Evolutionary conservation across 1,140 invertebrate genomes (phyloP).

Genomic region (Andricus grossulariae): DNA sequence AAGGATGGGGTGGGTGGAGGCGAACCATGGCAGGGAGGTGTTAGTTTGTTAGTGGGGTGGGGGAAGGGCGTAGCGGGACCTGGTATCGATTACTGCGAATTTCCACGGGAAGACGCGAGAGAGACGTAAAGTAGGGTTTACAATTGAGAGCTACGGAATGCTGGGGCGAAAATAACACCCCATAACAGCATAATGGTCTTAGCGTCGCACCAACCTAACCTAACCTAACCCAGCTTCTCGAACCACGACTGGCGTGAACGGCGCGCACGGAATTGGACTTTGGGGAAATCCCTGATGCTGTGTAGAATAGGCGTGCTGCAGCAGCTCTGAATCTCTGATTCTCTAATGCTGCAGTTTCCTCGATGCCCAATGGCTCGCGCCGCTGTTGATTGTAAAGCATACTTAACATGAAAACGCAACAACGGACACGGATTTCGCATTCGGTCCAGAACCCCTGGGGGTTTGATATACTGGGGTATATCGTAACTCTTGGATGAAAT

Average conservation of each 20-base stretch:
- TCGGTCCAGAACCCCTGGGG: neutral
- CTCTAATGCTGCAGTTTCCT: slow-evolving; percentile 7
- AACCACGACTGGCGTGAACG: slow-evolving; percentile 16
- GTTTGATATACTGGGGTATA: neutral
- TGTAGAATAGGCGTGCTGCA: slow-evolving; percentile 19
- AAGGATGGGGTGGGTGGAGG: neutral
- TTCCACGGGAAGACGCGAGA: slow-evolving; percentile 13
- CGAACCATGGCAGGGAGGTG: neutral
- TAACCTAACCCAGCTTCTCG: neutral
- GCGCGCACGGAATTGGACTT: slow-evolving; percentile 10
- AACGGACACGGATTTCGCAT: slow-evolving; percentile 27
- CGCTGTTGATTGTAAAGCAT: slow-evolving; percentile 21
- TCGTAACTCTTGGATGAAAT: too few species aligned
- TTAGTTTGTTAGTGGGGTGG: neutral
- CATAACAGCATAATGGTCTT: slow-evolving; percentile 28
- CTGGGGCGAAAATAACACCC: slow-evolving; percentile 27
- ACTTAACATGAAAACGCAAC: slow-evolving; percentile 26
- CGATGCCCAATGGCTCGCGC: neutral
- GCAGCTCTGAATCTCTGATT: neutral
- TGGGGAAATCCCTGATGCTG: slow-evolving; percentile 22
- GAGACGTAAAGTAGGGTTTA: slow-evolving; percentile 22
- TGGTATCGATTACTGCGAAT: slow-evolving; percentile 20
- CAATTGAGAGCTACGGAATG: slow-evolving; percentile 18
- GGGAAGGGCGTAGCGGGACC: neutral
- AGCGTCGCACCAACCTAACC: slow-evolving; percentile 18